phyloP scores from a whole-genome alignment of 2,888 invertebrate species.

The Amphimallon solstitiale region DNA sequence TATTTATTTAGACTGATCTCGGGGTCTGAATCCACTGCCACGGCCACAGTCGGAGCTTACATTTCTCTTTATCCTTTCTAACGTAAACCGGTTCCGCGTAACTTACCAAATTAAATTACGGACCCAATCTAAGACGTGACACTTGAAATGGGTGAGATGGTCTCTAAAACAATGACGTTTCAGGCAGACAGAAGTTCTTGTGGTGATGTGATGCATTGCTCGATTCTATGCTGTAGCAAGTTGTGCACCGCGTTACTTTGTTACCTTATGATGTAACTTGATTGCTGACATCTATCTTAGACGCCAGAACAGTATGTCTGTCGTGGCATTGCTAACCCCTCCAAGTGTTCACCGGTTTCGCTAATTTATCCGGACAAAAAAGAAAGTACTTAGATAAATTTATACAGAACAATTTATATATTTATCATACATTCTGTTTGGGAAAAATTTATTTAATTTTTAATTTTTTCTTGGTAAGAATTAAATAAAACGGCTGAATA shows the following conservation, averaged over 20 bases:
- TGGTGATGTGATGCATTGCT: conserved; percentile 38
- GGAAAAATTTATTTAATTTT: too few species aligned
- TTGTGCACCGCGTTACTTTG: conserved; percentile 37
- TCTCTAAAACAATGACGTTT: conserved; percentile 37
- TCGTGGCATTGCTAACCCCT: conserved; percentile 5
- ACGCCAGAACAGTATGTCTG: conserved; percentile 12
- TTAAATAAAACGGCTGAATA: too few species aligned
- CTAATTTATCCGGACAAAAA: background rate
- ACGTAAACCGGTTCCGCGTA: conserved; percentile 32
- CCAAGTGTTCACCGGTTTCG: conserved; percentile 4
- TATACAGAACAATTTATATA: too few species aligned
- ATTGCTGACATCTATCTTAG: conserved; percentile 37
- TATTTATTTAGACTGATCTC: conserved; percentile 1
- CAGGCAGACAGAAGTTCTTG: conserved; percentile 38
- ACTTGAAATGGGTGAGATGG: conserved; percentile 36
- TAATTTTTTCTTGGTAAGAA: too few species aligned
- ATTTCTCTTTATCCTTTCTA: conserved; percentile 33
- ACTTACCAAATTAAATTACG: conserved; percentile 34
- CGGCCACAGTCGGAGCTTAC: conserved; percentile 3
- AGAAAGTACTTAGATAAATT: too few species aligned
- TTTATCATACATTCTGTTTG: too few species aligned
- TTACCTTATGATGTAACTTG: conserved; percentile 37
- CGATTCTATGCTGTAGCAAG: conserved; percentile 35
- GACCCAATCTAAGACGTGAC: conserved; percentile 38
- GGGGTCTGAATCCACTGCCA: background rate